Base-by-base conservation (phyloP, 2,888 invertebrate species). In the Hartigia nigra region DNA sequence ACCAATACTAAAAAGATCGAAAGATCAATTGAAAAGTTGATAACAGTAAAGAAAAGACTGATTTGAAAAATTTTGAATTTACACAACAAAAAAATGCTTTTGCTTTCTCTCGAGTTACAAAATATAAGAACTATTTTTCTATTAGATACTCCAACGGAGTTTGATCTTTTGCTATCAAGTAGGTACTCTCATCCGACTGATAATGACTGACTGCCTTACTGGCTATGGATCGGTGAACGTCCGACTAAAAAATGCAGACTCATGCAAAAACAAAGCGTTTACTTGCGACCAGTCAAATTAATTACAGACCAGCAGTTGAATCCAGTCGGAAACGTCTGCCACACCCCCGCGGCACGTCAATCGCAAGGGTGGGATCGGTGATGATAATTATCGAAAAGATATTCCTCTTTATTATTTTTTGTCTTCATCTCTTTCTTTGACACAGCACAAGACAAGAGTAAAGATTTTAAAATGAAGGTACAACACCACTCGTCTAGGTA, bases 241-340 rank as follows among this genome's bases (percentile, higher is more conserved):
- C 2, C 23, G 9, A 23, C 23, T 23, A 5, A 55, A 55, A 23
- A 5, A 0, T 55, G 55, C 55, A 55, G 55, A 55, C 55, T 84
- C 83, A 83, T 72, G 85, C 80, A 80, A 82, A 84, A 82, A 82
- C 80, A 80, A 82, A 80, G 79, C 82, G 75, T 79, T 82, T 77
- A 79, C 74, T 79, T 81, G 35, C 81, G 79, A 79, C 80, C 9
- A 72, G 84, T 80, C 81, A 84, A 84, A 86, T 86, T 86, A 86
- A 86, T 86, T 86, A 85, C 80, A 79, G 83, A 81, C 79, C 81
- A 81, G 77, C 78, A 79, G 76, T 77, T 9, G 75, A 34, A 80
- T 77, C 78, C 81, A 81, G 82, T 80, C 79, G 70, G 81, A 80
- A 82, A 80, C 78, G 80, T 80, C 80, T 77, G 81, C 82, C 84